Evolutionary conservation across 2,113 vertebrate genomes (phyloP).

Genomic region (Bungarus multicinctus): DNA sequence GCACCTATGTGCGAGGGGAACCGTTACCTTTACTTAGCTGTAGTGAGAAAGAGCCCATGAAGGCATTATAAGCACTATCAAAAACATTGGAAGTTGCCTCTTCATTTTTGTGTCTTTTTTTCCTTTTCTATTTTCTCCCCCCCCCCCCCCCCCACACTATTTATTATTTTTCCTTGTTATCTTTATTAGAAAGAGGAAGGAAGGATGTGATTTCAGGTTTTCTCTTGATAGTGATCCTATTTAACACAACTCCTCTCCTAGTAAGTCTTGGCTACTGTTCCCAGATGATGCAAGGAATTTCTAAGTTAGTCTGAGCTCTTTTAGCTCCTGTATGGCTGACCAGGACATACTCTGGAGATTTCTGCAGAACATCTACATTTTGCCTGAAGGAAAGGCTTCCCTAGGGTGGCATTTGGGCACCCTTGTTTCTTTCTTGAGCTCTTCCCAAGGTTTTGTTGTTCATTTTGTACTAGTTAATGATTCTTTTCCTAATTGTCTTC

Average conservation of each 20-base stretch:
- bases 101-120: not conserved
- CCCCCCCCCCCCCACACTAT: too few relatives aligned
- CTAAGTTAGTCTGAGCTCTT: conserved; percentile 19
- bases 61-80: not conserved
- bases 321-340: conserved; percentile 29
- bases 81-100: not conserved
- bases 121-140: not conserved
- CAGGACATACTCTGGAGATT: not conserved
- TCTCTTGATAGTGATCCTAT: not conserved
- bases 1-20: too few relatives aligned
- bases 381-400: conserved; percentile 20
- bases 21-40: not conserved
- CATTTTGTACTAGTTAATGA: conserved; percentile 29
- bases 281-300: conserved; percentile 33
- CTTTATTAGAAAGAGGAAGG: not conserved
- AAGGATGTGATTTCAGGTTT: conserved; percentile 12
- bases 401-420: not conserved
- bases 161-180: not conserved
- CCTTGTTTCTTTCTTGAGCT: not conserved
- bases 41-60: not conserved
- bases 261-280: conserved; percentile 32
- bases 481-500: conserved; percentile 30
- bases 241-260: not conserved
- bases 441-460: conserved; percentile 33
- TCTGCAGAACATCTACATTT: conserved; percentile 13